phyloP scores from a whole-genome alignment of 2,888 invertebrate genomes.

The Coecobrya sp. region DNA sequence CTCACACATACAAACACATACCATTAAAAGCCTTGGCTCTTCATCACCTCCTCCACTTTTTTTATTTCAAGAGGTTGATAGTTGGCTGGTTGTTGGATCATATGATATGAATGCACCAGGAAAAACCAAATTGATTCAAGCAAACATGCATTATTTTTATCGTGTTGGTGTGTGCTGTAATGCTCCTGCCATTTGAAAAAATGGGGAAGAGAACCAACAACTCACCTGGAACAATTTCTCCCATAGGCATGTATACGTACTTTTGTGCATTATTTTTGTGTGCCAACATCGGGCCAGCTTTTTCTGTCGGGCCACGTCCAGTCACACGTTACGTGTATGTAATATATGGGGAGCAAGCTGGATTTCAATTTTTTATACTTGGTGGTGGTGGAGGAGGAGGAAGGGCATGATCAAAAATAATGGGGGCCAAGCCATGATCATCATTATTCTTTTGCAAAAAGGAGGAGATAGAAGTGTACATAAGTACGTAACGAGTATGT shows the following conservation, averaged over 20 bases:
- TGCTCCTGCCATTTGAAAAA: conserved; percentile 23
- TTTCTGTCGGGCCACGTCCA: conserved; percentile 2
- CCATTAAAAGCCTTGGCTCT: conserved; percentile 39
- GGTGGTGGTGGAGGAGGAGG: neutral
- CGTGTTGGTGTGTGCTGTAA: neutral
- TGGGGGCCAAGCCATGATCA: conserved; percentile 14
- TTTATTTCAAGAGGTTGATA: conserved; percentile 6
- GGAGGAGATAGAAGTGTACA: neutral
- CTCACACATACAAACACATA: conserved; percentile 17
- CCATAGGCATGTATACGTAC: neutral
- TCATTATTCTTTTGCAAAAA: conserved; percentile 2
- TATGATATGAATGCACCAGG: neutral
- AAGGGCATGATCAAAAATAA: conserved; percentile 27
- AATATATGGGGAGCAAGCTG: neutral
- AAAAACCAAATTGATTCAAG: conserved; percentile 22
- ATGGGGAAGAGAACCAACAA: conserved; percentile 6
- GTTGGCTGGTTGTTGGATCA: neutral
- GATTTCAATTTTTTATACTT: neutral
- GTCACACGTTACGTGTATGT: neutral
- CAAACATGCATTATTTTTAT: conserved; percentile 32
- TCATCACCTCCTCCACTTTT: conserved; percentile 37
- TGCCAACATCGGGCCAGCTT: neutral
- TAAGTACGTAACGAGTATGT: neutral
- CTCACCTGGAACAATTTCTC: neutral
- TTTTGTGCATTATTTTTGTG: no score